phyloP scores from a whole-genome alignment of 2,888 invertebrate species.

The Nasonovia ribisnigri region DNA sequence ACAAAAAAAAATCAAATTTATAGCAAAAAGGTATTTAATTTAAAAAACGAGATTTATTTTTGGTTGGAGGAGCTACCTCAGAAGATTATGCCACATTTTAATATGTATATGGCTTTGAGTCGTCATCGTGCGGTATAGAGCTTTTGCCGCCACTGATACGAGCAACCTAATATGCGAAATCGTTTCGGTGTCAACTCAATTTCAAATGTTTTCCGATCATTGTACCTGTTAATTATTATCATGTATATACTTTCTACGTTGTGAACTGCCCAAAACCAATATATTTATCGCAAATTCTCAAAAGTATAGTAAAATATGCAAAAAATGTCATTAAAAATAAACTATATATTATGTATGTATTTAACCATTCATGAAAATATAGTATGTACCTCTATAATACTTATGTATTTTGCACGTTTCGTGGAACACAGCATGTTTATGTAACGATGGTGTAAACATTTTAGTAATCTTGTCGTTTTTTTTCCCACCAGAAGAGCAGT shows the following conservation, averaged over 20 bases:
- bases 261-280: not conserved
- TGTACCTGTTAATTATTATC: not conserved
- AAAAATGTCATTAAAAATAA: not conserved
- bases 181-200: not conserved
- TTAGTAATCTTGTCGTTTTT: not conserved
- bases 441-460: not conserved
- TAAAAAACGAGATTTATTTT: not conserved
- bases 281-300: not conserved
- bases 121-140: not conserved
- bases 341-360: not conserved
- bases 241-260: not conserved
- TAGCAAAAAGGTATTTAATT: not conserved
- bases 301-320: not conserved
- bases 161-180: not conserved
- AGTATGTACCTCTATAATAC: not conserved
- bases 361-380: not conserved
- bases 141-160: not conserved
- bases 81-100: not conserved
- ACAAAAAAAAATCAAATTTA: too few species aligned
- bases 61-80: not conserved
- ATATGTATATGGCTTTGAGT: not conserved
- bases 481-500: constrained; percentile 29
- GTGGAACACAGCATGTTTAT: not conserved
- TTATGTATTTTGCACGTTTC: not conserved
- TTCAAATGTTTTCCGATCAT: not conserved